Conservation (phyloP, 37 sponge, comb jelly and placozoan species). For the Agelas oroides region DNA sequence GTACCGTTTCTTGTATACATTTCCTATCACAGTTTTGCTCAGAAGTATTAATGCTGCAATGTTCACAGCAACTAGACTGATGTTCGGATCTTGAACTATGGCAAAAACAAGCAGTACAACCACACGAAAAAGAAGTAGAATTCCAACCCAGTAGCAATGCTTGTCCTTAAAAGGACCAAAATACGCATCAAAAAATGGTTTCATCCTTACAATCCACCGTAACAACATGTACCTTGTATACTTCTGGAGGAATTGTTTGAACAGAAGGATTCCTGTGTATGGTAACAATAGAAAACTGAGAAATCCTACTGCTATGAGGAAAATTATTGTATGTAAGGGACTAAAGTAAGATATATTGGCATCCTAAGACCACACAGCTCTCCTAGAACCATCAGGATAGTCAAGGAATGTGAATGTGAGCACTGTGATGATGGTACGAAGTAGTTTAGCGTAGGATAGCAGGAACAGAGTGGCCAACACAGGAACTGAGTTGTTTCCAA, state of each 20-base stretch:
- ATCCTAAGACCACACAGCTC: constrained; percentile 22
- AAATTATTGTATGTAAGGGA: not conserved
- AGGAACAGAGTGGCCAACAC: constrained; percentile 16
- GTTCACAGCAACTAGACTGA: no score
- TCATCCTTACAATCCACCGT: not conserved
- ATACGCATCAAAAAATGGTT: constrained; percentile 1
- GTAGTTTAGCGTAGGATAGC: constrained; percentile 5
- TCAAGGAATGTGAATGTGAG: not conserved
- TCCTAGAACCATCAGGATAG: not conserved
- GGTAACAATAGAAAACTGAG: not conserved
- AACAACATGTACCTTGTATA: not conserved
- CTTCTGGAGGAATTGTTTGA: not conserved
- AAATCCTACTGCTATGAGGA: not conserved
- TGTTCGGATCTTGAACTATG: not conserved
- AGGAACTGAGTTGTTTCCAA: not conserved
- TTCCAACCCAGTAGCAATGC: not conserved
- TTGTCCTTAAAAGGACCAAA: constrained; percentile 1
- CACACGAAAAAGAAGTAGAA: not conserved
- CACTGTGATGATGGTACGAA: not conserved
- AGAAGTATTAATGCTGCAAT: no score
- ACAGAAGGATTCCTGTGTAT: constrained; percentile 2
- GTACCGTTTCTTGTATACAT: not conserved
- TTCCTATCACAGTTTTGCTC: no score
- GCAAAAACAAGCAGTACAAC: not conserved
- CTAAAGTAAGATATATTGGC: constrained; percentile 11